Evolutionary conservation across 2,113 vertebrate species (phyloP), one percentile per base, ranked within the genome.

Genomic region (Lonchura striata): DNA sequence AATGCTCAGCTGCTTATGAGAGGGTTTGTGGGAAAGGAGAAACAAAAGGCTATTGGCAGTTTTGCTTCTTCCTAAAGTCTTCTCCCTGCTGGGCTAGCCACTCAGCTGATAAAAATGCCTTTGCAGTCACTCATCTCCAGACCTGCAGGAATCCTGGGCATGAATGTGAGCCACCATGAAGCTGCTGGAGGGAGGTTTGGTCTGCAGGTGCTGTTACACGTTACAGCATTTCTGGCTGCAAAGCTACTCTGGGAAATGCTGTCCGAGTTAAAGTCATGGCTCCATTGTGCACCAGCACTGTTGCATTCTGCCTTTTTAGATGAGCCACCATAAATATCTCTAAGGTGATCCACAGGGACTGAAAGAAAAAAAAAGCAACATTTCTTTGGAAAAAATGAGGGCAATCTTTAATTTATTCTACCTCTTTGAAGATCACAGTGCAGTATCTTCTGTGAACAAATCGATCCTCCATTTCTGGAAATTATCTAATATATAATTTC

Each of bases 91-190:
- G 33, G 30, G 20, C 47, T 70, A 19, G 24, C 31, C 69, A 23
- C 49, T 86, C 80, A 56, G 42, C 31, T 74, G 72, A 50, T 56
- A 52, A 56, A 83, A 69, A 86, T 15, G 31, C 2, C 9, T 24
- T 77, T 72, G 31, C 22, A 25, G 39, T 15, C 1, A 0, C 30
- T 54, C 30, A 42, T 70, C 16, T 46, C 53, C 64, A 49, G 42
- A 61, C 39, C 74, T 90, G 27, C 13, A 6, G 63, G 74, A 77
- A 63, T 39, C 39, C 65, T 13, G 42, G 31, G 46, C 25, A 37
- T 0, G 0, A 10, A 31, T 19, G 35, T 0, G 1, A n/a, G 47
- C n/a, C 33, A 28, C 15, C 28, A 10, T 0, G 5, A 57, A n/a
- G 63, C 42, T 82, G 70, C 65, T 84, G 59, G 20, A 69, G 49